Base-by-base conservation (phyloP, 2,888 invertebrate species). In the Parnassius mnemosyne region DNA sequence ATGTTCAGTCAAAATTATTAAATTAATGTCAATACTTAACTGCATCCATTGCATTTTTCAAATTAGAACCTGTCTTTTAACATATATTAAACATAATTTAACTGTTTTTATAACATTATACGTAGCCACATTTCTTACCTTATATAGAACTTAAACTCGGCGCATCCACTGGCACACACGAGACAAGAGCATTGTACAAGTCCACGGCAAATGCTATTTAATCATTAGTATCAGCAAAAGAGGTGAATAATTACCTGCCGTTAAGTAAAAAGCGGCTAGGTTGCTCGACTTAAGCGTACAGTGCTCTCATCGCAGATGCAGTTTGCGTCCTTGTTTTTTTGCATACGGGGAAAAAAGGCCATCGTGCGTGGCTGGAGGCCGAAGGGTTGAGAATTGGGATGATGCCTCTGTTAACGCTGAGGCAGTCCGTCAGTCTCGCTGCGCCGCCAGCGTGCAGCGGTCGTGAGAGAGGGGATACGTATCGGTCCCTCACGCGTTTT, bases 371-470 rank as follows among this genome's bases (percentile, higher is more conserved):
- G 65, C 69, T 73, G 77, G 79, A 83, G 77, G 50, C 20, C 60
- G 77, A 77, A 75, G 82, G 84, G 85, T 83, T 81, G 83, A 63
- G 46, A 46, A 34, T 46, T 46, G 46, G 9, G 77, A 75, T 75
- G 80, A 80, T 78, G 79, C 79, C 77, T 71, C 75, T 69, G 64
- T 64, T 68, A 69, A 68, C 46, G 66, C 67, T 64, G 71, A 67
- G 68, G 63, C 64, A 69, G 70, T 67, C 77, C 81, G 85, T 81
- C 89, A 90, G 90, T 90, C 80, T 85, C 77, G 85, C 85, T 78
- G 84, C 81, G 81, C 82, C 81, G 76, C 75, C 79, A 80, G 89
- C 82, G 84, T 84, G 77, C 83, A 79, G 78, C 85, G 85, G 85
- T 84, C 83, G 91, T 82, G 69, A 76, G 72, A 78, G 80, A 44